Percentiles rank a stretch among this genome's conserved stretches.
Evolutionary conservation across 2,113 vertebrate species (phyloP).

Genomic region (Cardinalis cardinalis): DNA sequence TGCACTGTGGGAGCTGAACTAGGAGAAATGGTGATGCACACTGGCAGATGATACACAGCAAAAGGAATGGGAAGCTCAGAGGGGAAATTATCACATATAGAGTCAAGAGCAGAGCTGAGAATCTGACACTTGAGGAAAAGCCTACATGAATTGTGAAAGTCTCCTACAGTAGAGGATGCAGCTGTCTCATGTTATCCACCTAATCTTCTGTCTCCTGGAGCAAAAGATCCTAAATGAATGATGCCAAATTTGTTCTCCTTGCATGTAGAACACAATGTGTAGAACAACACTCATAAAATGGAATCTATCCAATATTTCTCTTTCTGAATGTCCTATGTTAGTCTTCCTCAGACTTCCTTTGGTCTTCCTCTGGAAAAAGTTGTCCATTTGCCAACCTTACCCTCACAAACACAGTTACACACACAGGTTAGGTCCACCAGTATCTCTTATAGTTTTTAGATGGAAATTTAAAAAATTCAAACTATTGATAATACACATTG

Average conservation of each 20-base stretch:
- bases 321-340: background rate
- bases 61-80: conserved; percentile 21
- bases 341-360: background rate
- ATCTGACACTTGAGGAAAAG: conserved; percentile 31
- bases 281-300: background rate
- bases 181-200: conserved; percentile 23
- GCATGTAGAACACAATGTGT: background rate
- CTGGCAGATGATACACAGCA: background rate
- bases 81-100: conserved; percentile 30
- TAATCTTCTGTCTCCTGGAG: conserved; percentile 31
- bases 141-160: conserved; percentile 36
- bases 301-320: background rate
- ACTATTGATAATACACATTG: background rate
- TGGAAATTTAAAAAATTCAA: background rate
- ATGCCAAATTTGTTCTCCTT: conserved; percentile 15
- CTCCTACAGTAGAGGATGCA: conserved; percentile 36
- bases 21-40: background rate
- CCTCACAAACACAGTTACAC: background rate
- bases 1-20: background rate
- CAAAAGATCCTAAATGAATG: background rate
- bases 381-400: background rate
- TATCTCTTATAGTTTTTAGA: background rate
- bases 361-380: background rate
- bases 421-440: background rate
- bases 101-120: conserved; percentile 25